Percentiles rank a stretch among this genome's conserved stretches.
These are phyloP conservation scores for Agriopis marginaria DNA, from an alignment of 2,888 invertebrate genomes.

Conservation along the genomic window DNA sequence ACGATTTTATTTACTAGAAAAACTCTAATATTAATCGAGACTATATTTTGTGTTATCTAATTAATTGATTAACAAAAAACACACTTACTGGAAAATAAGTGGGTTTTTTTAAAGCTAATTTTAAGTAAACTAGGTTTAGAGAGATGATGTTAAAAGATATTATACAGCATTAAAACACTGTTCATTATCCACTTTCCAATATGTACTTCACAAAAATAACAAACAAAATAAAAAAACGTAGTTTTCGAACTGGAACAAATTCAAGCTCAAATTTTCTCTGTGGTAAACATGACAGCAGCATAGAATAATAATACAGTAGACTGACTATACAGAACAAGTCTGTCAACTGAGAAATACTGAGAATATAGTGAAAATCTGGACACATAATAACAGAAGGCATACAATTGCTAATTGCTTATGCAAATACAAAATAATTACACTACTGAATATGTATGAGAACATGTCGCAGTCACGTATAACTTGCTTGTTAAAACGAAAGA, in stretches of 20 bases:
- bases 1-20: background rate
- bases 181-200: background rate
- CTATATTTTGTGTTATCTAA: too few relatives aligned
- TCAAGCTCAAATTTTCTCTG: slow-evolving; percentile 2
- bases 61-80: too few relatives aligned
- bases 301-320: slow-evolving; percentile 10
- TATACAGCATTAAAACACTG: too few relatives aligned
- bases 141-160: too few relatives aligned
- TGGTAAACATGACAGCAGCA: background rate
- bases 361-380: slow-evolving; percentile 17
- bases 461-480: slow-evolving; percentile 29
- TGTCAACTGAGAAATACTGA: slow-evolving; percentile 12
- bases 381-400: slow-evolving; percentile 21
- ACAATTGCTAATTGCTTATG: slow-evolving; percentile 34
- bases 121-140: too few relatives aligned
- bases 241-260: slow-evolving; percentile 15
- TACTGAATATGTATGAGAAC: slow-evolving; percentile 35
- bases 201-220: background rate
- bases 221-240: background rate
- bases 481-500: slow-evolving; percentile 34
- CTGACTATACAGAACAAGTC: slow-evolving; percentile 12
- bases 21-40: too few relatives aligned
- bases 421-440: slow-evolving; percentile 36
- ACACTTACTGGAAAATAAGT: too few relatives aligned
- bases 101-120: background rate